Percentiles rank a stretch among this genome's conserved stretches.
Conservation (phyloP, 1,140 invertebrate species). For the Dendroctonus valens region DNA sequence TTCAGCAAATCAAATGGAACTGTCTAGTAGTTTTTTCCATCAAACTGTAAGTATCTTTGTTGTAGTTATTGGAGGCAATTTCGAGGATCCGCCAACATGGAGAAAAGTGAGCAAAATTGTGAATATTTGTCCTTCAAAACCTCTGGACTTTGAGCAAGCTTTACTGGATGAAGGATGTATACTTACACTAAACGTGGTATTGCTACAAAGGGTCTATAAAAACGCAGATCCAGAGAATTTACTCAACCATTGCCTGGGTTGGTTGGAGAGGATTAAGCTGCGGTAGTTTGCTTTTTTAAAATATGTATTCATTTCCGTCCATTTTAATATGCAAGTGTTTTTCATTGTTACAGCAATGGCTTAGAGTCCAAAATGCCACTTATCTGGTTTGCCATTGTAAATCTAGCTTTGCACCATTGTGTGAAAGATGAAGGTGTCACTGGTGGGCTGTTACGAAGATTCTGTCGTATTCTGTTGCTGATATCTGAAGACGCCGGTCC, state of each 20-base stretch:
- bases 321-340: conserved; percentile 1
- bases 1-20: too few species aligned
- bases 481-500: conserved; percentile 42
- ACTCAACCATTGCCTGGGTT: conserved; percentile 42
- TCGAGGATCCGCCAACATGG: conserved; percentile 39
- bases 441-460: conserved; percentile 42
- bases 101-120: conserved; percentile 35
- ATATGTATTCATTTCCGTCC: neutral
- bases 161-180: conserved; percentile 41
- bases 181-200: conserved; percentile 45
- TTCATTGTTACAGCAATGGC: neutral
- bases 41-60: neutral
- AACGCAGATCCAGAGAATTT: conserved; percentile 38
- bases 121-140: conserved; percentile 37
- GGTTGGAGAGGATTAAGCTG: conserved; percentile 45
- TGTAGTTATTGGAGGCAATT: conserved; percentile 18
- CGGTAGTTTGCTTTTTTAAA: conserved; percentile 37
- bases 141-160: conserved; percentile 40
- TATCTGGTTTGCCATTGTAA: conserved; percentile 44
- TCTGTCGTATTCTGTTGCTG: conserved; percentile 41
- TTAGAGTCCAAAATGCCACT: conserved; percentile 46
- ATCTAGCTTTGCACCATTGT: conserved; percentile 38
- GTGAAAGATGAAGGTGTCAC: conserved; percentile 40
- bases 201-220: conserved; percentile 43
- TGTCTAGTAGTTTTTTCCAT: too few species aligned